Evolutionary conservation across 2,888 invertebrate genomes (phyloP).

Genomic region (Drosophila nigritarsus): DNA sequence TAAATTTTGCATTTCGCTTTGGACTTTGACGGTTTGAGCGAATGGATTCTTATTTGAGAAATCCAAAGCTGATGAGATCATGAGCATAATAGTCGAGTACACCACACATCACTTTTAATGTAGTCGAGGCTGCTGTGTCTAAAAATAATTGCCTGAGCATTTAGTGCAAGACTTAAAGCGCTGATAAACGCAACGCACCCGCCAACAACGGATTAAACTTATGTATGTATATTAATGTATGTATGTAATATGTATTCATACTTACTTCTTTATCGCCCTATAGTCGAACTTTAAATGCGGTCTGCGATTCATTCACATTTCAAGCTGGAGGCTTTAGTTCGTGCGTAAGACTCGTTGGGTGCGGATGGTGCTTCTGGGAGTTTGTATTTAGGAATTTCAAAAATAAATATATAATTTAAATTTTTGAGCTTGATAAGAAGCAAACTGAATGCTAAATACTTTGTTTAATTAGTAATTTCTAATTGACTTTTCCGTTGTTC

Average conservation of each 20-base stretch:
- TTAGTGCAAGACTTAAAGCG: conserved; percentile 38
- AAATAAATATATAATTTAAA: conserved; percentile 14
- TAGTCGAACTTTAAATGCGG: conserved; percentile 35
- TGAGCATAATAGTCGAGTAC: conserved; percentile 1
- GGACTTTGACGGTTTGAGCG: neutral
- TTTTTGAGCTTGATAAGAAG: conserved; percentile 55
- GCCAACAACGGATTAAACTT: conserved; percentile 67
- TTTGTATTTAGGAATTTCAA: conserved; percentile 20
- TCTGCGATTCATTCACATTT: conserved; percentile 54
- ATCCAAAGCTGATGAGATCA: conserved; percentile 14
- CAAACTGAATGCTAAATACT: neutral
- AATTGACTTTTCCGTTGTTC: conserved; percentile 8
- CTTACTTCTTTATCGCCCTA: conserved; percentile 59
- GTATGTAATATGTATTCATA: conserved; percentile 5
- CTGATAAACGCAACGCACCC: conserved; percentile 66
- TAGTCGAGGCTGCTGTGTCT: conserved; percentile 36
- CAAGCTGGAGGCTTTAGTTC: conserved; percentile 51
- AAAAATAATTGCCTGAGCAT: conserved; percentile 49
- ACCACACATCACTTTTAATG: conserved; percentile 25
- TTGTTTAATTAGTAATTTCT: neutral
- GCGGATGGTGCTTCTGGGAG: conserved; percentile 53
- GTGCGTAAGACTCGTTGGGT: conserved; percentile 69
- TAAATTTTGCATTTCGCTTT: neutral
- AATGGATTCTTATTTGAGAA: neutral
- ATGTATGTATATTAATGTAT: conserved; percentile 4